Base-by-base conservation (phyloP, 35 echinoderm and acorn worm species). In the Diadema setosum region DNA sequence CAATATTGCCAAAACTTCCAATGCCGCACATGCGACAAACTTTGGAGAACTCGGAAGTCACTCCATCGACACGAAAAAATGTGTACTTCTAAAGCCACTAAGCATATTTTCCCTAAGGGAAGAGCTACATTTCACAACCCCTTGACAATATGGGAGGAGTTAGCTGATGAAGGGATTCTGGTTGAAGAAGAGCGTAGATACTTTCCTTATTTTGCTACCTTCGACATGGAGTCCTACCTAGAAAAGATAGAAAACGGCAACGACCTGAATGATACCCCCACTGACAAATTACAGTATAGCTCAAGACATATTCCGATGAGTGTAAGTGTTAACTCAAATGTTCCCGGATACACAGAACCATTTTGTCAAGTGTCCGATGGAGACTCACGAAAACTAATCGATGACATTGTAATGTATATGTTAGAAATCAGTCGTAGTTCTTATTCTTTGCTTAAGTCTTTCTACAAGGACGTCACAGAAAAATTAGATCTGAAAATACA, bases 61-160 rank as follows among this genome's bases (percentile, higher is more conserved):
- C 39, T 89, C 15, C 42, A 84, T 20, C 58, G 91, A 7, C 86
- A 94, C 44, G 86, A 94, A 35, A 23, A 5, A 4, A 85, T 15
- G 1, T 90, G 92, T 58, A 55, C 82, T 2, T 42, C 43, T 17
- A 36, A 20, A 2, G 87, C 20, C 58, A 65, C 81, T 16, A 75
- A 61, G 5, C 86, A 85, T n/a, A 49, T 58, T 2, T n/a, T 90
- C 41, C 87, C 87, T 1, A 52, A 63, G 23, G 87, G 87, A 20
- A 60, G 58, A 52, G 34, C 60, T 52, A 49, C 16, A 3, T 88
- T 85, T 60, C 50, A 46, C n/a, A n/a, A n/a, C n/a, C n/a, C n/a
- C n/a, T n/a, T n/a, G n/a, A n/a, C n/a, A n/a, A n/a, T n/a, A n/a
- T n/a, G n/a, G n/a, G n/a, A n/a, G n/a, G n/a, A n/a, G n/a, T n/a